These are phyloP conservation scores for Diarsia brunnea DNA, from an alignment of 2,888 invertebrate species.

Conservation along the genomic window DNA sequence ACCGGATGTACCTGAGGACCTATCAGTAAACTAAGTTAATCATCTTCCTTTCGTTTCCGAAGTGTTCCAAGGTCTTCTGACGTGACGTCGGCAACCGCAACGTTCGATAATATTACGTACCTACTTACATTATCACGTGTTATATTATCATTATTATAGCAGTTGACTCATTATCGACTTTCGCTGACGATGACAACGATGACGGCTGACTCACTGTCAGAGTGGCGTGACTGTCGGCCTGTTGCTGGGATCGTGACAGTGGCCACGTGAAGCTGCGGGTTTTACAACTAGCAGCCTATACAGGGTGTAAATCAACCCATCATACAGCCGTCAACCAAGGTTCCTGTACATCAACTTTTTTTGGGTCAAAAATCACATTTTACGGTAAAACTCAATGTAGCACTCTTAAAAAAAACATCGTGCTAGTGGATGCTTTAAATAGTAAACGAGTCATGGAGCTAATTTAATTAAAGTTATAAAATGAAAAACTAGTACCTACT, in stretches of 20 bases:
- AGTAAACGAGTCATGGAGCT: too few relatives aligned
- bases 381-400: too few relatives aligned
- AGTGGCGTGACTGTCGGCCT: conserved; percentile 7
- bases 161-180: conserved; percentile 41
- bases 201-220: conserved; percentile 31
- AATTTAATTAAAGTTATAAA: too few relatives aligned
- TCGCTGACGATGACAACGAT: conserved; percentile 16
- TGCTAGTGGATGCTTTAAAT: too few relatives aligned
- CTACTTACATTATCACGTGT: conserved; percentile 20
- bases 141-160: conserved; percentile 11
- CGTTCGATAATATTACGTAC: conserved; percentile 18
- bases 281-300: neutral
- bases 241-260: neutral
- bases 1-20: neutral
- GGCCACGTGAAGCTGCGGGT: conserved; percentile 17
- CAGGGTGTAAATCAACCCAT: too few relatives aligned
- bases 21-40: neutral
- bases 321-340: too few relatives aligned
- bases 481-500: too few relatives aligned
- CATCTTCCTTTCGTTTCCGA: conserved; percentile 9
- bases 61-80: conserved; percentile 17
- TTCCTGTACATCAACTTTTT: too few relatives aligned
- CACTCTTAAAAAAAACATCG: too few relatives aligned
- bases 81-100: conserved; percentile 16
- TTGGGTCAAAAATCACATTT: too few relatives aligned